A percentile compares a stretch with the other conserved stretches of the same genome.
These are phyloP conservation scores for Mionectes olivaceus DNA, from an alignment of 2,797 vertebrate species.

Conservation along the genomic window DNA sequence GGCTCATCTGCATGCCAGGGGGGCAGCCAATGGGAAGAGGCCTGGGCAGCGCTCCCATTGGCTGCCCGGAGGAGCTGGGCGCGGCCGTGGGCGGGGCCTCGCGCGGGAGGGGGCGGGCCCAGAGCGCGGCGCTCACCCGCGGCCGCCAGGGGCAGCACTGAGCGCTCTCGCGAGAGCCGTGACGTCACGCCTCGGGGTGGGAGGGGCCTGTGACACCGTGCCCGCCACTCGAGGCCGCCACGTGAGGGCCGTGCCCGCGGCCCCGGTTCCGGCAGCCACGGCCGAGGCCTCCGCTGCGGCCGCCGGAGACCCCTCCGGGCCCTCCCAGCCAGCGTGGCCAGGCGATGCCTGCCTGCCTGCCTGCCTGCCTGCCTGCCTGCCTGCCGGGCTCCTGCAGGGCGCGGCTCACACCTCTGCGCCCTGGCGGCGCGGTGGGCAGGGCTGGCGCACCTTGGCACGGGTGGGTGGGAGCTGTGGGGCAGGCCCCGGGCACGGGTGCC, in stretches of 20 bases:
- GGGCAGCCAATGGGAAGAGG: constrained; percentile 83
- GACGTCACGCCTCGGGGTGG: constrained; percentile 3
- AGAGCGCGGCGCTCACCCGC: neutral
- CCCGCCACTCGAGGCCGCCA: constrained; percentile 45
- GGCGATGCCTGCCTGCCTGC: neutral
- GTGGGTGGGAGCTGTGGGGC: rapidly evolving
- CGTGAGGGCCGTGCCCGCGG: constrained; percentile 45
- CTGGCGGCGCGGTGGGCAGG: neutral
- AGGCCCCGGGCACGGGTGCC: rapidly evolving
- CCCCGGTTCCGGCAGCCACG: constrained; percentile 68
- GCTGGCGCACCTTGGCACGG: rapidly evolving
- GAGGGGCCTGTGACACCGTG: constrained; percentile 18
- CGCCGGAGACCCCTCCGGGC: constrained; percentile 75
- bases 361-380: neutral
- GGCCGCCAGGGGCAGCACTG: neutral
- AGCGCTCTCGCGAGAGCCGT: constrained; percentile 60
- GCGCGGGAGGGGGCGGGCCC: neutral
- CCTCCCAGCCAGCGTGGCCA: constrained; percentile 76
- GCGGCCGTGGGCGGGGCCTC: neutral
- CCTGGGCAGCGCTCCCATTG: constrained; percentile 4
- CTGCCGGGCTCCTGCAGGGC: constrained; percentile 23
- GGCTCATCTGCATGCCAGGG: constrained; percentile 86
- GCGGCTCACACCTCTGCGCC: neutral
- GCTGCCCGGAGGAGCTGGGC: neutral
- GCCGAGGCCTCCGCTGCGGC: constrained; percentile 67